phyloP scores from a whole-genome alignment of 2,888 invertebrate genomes.

The Synergus japonicus region DNA sequence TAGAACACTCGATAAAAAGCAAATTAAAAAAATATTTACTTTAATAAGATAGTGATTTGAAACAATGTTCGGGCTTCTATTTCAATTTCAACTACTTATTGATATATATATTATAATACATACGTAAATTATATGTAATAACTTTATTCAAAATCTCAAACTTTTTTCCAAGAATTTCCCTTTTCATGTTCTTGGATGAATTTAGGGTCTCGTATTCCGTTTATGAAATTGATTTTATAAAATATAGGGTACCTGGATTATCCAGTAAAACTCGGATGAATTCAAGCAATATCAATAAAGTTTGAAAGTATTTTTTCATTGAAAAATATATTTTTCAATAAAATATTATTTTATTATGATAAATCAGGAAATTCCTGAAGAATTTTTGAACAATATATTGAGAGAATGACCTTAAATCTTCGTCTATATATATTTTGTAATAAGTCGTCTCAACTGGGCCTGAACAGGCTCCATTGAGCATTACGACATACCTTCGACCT shows the following conservation, averaged over 20 bases:
- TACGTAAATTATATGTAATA: too few relatives aligned
- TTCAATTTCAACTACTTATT: too few relatives aligned
- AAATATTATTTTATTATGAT: too few relatives aligned
- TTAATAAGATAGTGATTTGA: not conserved
- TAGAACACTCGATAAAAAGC: not conserved
- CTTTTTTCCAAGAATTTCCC: not conserved
- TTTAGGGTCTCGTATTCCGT: not conserved
- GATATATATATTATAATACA: too few relatives aligned
- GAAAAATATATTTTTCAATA: too few relatives aligned
- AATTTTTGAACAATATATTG: not conserved
- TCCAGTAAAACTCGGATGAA: not conserved
- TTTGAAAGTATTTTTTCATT: not conserved
- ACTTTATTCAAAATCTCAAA: not conserved
- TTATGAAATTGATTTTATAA: slow-evolving; percentile 21
- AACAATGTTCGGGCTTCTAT: too few relatives aligned
- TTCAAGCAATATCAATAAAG: not conserved
- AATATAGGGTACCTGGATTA: slow-evolving; percentile 10
- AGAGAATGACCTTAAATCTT: not conserved
- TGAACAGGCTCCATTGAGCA: not conserved
- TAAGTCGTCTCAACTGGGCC: not conserved
- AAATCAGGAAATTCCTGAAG: not conserved
- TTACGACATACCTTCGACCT: not conserved
- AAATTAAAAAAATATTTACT: too few relatives aligned
- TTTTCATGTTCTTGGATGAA: not conserved
- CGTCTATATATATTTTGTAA: not conserved